Evolutionary conservation across 2,797 vertebrate genomes (phyloP).

Genomic region (Leucoraja ocellata): DNA sequence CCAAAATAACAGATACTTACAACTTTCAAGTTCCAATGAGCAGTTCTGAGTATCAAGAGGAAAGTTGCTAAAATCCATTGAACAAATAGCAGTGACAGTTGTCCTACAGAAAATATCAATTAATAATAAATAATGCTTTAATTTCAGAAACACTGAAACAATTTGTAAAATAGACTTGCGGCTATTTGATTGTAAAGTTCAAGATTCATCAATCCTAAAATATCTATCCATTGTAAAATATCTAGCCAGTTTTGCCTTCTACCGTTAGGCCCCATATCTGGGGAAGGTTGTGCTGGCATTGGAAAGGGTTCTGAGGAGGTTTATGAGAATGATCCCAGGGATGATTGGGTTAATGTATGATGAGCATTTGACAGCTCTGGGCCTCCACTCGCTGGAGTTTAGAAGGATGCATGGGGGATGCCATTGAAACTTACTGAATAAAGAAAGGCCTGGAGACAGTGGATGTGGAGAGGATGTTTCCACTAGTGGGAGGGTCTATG

Average conservation of each 20-base stretch:
- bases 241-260: not conserved
- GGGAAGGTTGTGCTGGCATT: too few relatives aligned
- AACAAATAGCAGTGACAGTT: constrained; percentile 83
- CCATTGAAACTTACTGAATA: too few relatives aligned
- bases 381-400: too few relatives aligned
- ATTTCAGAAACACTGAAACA: not conserved
- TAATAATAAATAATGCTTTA: constrained; percentile 2
- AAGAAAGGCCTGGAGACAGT: too few relatives aligned
- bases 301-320: too few relatives aligned
- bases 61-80: constrained; percentile 89
- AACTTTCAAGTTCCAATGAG: constrained; percentile 87
- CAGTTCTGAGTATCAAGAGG: constrained; percentile 88
- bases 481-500: too few relatives aligned
- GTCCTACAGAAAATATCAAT: constrained; percentile 62
- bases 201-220: not conserved
- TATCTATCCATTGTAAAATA: not conserved
- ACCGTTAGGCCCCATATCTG: too few relatives aligned
- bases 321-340: too few relatives aligned
- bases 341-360: too few relatives aligned
- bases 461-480: too few relatives aligned
- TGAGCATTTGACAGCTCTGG: too few relatives aligned
- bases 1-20: constrained; percentile 64
- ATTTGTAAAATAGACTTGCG: not conserved
- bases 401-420: too few relatives aligned
- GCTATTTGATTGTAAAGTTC: not conserved